Conservation (phyloP, 2,797 vertebrate species). For the Poecilia picta region DNA sequence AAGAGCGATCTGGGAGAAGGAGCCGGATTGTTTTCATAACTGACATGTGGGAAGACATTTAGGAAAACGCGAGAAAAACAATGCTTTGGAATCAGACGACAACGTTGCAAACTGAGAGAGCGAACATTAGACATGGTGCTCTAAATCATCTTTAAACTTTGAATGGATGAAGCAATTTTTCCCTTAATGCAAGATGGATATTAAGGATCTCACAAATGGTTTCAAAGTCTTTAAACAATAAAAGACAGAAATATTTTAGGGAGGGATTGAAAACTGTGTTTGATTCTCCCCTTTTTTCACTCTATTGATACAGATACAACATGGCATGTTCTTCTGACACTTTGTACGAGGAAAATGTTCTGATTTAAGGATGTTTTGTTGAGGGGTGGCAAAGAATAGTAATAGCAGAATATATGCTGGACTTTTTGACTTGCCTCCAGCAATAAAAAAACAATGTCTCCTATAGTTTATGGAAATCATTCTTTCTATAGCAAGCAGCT, state of each 20-base stretch:
- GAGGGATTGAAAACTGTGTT: background rate
- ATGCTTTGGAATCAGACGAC: background rate
- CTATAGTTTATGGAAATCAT: background rate
- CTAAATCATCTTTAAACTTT: background rate
- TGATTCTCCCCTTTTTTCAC: background rate
- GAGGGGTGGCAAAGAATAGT: background rate
- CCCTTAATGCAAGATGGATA: background rate
- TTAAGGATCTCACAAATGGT: background rate
- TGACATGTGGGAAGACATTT: background rate
- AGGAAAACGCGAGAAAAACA: background rate
- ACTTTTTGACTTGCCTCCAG: background rate
- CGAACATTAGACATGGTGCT: background rate
- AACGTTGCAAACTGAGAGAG: background rate
- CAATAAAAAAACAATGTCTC: background rate
- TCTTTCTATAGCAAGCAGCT: background rate
- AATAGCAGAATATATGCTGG: background rate
- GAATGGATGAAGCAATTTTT: background rate
- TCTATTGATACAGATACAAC: background rate
- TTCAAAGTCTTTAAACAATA: background rate
- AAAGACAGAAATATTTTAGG: background rate
- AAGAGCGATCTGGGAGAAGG: background rate
- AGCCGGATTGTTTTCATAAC: background rate
- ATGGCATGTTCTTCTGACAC: background rate
- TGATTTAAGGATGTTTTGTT: background rate
- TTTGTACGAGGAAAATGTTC: background rate